Evolutionary conservation across 2,797 vertebrate species (phyloP).

Genomic region (Sebastes hopkinsi): DNA sequence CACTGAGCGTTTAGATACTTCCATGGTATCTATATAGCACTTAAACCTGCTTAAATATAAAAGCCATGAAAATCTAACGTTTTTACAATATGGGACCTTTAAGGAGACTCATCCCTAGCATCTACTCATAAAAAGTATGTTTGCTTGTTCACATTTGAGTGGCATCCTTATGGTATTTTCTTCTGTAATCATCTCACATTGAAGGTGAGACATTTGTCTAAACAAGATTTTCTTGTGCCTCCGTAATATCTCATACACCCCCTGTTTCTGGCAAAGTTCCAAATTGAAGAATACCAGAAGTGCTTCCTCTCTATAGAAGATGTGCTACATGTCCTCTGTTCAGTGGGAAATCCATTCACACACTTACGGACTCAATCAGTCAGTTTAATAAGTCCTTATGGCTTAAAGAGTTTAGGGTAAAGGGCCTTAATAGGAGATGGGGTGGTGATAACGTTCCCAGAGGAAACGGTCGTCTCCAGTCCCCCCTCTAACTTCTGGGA

Average conservation of each 20-base stretch:
- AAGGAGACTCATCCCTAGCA: background rate
- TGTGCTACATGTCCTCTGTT: conserved; percentile 41
- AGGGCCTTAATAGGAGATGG: conserved; percentile 78
- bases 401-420: conserved; percentile 78
- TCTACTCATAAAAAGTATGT: background rate
- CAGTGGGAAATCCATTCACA: conserved; percentile 28
- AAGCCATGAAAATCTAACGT: too few species aligned
- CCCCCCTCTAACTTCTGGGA: conserved; percentile 82
- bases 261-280: conserved; percentile 1
- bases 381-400: conserved; percentile 39
- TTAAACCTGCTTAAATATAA: too few species aligned
- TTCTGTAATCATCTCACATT: conserved; percentile 1
- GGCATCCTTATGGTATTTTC: background rate
- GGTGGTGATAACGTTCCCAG: conserved; percentile 76
- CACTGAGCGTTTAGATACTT: too few species aligned
- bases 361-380: background rate
- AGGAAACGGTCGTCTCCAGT: conserved; percentile 83
- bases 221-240: background rate
- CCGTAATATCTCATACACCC: background rate
- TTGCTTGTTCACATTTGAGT: conserved; percentile 54
- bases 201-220: conserved; percentile 1
- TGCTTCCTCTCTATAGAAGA: background rate
- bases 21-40: too few species aligned
- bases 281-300: conserved; percentile 2
- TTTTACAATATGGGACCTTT: too few species aligned